Evolutionary conservation across 1,140 invertebrate genomes (phyloP).

Genomic region (Holotrichia oblita): DNA sequence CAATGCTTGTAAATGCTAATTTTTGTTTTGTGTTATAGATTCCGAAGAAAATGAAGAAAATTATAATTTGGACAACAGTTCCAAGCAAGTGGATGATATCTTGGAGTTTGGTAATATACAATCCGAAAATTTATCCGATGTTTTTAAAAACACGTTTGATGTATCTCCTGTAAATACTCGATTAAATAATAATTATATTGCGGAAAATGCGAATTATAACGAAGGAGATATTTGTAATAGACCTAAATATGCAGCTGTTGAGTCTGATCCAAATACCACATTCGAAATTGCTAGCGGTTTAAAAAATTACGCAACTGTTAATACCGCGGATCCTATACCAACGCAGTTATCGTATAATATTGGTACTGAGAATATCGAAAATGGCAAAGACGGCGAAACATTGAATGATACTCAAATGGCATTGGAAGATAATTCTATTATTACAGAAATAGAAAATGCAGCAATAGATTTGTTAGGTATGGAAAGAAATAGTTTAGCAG

Average conservation of each 20-base stretch:
- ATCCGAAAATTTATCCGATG: slow-evolving; percentile 6
- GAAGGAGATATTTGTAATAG: background rate
- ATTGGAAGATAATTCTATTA: slow-evolving; percentile 57
- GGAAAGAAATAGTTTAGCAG: slow-evolving; percentile 45
- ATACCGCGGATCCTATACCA: slow-evolving; percentile 56
- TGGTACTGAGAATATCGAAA: slow-evolving; percentile 57
- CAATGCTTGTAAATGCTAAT: no score
- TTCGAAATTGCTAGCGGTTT: slow-evolving; percentile 57
- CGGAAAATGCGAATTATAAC: slow-evolving; percentile 27
- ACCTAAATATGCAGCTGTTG: slow-evolving; percentile 49
- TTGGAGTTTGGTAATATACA: slow-evolving; percentile 10
- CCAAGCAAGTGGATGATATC: slow-evolving; percentile 32
- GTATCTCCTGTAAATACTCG: background rate
- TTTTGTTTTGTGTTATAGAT: slow-evolving; percentile 14
- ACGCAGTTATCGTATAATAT: slow-evolving; percentile 58
- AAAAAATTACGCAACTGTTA: slow-evolving; percentile 60
- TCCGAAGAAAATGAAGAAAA: background rate
- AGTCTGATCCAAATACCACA: slow-evolving; percentile 50
- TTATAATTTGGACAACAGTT: background rate
- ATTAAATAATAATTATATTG: slow-evolving; percentile 36
- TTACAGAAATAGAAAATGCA: slow-evolving; percentile 59
- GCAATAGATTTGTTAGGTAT: slow-evolving; percentile 55
- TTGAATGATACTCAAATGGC: slow-evolving; percentile 56
- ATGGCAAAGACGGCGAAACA: slow-evolving; percentile 56
- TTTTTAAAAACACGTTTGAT: slow-evolving; percentile 40